Evolutionary conservation across 2,797 vertebrate genomes (phyloP), one percentile per base, ranked within the genome.

Genomic region (Numenius phaeopus): DNA sequence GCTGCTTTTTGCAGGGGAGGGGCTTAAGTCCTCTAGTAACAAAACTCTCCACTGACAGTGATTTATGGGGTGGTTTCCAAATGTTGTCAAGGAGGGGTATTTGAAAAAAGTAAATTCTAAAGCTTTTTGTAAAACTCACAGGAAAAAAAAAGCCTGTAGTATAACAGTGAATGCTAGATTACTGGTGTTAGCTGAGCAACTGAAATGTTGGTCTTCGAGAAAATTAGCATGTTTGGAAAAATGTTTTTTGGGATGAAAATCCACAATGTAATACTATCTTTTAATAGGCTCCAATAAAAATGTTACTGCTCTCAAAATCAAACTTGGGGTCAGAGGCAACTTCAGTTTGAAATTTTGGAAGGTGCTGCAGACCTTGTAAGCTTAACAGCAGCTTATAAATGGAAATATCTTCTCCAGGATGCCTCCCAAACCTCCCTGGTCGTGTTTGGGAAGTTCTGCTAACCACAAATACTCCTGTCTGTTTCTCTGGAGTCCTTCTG

Each of bases 1-100:
- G 6, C 42, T 58, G 42, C 54, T 40, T 81, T 95, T 91, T 93
- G 34, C 39, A 61, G 50, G 50, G 67, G 39, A 87, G 61, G 88
- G 47, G 18, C 46, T 80, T 70, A 75, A 71, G n/a, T 1, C 6
- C 42, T 90, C 30, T 34, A 49, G 39, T 83, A 89, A 91, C 61
- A 93, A 87, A 94, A 80, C 49, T 76, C 30, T 87, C 11, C 37
- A 8, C 30, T 88, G 84, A 83, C 76, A 92, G 66, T 81, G 94
- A 93, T 94, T 94, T 96, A 76, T 94, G 58, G 61, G 34, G 79
- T 92, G 77, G 21, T 82, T 91, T 94, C 66, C 57, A 67, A 93
- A 64, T 89, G 59, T 67, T 90, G 73, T 95, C 83, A 92, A 21
- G 67, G 44, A 82, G 50, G 42, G 30, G 24, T 71, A 55, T 61